Evolutionary conservation across 64 coral and sea anemone species (phyloP), one percentile per base, ranked within the genome.

Genomic region (Actinia tenebrosa): DNA sequence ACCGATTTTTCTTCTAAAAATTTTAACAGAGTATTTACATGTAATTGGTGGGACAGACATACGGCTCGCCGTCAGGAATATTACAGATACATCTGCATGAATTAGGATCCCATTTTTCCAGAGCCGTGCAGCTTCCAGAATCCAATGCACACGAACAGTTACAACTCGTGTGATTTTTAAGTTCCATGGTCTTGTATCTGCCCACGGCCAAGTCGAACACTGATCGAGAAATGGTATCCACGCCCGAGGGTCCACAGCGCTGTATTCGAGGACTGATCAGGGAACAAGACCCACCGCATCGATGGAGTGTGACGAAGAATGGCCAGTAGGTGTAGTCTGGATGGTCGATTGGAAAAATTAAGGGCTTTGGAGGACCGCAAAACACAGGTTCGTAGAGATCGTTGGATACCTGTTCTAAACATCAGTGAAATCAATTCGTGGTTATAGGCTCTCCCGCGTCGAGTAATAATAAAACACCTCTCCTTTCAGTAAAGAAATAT

Each of bases 91-190:
- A 92, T 0, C 84, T 11, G 37, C 90, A 92, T 1, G 5, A 37
- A 7, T 83, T 14, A 14, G 86, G 44, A 17, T 75, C 18, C 90
- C 90, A 92, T 45, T 87, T 64, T 11, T 92, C 61, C 52, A 83
- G 9, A 20, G 60, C 43, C 42, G 78, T 61, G 6, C 90, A 92
- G 2, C 80, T 62, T 11, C 47, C 62, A 16, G 79, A 42, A 52
- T 58, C 66, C 16, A 44, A 16, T 0, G 80, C 78, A 69, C 90
- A 92, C 16, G 77, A 79, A 13, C 61, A 64, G 10, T 50, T 68
- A 64, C 90, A 92, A 25, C 60, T 69, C 7, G 90, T 92, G 45
- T 92, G 90, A 18, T 92, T 92, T 47, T 8, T 87, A 4, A 92
- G 26, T 10, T 61, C 54, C 15, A 85, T 25, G 1, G 7, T 14